Evolutionary conservation across 2,888 invertebrate genomes (phyloP), one percentile per base, ranked within the genome.

Genomic region (Blastobasis adustella): DNA sequence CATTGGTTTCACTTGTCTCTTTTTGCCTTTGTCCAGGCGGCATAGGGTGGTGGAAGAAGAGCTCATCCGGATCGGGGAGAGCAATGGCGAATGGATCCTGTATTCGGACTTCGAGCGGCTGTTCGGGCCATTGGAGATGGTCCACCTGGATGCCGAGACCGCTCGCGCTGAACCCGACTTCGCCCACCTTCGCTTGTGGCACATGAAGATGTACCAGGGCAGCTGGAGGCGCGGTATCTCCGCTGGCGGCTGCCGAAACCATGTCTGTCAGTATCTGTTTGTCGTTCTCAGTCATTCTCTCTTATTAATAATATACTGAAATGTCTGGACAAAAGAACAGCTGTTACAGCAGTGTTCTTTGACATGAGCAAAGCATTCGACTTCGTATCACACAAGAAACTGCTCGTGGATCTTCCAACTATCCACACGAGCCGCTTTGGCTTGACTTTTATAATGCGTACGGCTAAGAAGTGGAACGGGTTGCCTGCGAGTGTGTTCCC

Each of bases 211-310:
- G 71, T 95, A 94, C 71, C 95, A 96, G 71, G 96, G 96, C 0
- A 92, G 92, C 38, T 97, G 97, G 96, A 92, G 93, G 66, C 90
- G 92, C 54, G 97, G 97, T 0, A 96, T 96, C 0, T 93, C 96
- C 0, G 96, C 96, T 0, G 97, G 97, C 4, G 97, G 97, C 41
- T 97, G 97, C 76, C 89, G 96, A 62, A 97, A 97, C 79, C 94
- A 96, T 76, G 93, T 92, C 71, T 91, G 93, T 93, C 67, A 78
- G 82, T 77, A 64, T 0, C 50, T 43, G 10, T 6, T 0, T 42
- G 6, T 23, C 42, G 4, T 42, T 42, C 8, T 40, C 6, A 40
- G 6, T 40, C 40, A 40, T 6, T 8, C 40, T 6, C 40, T 8
- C 40, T 40, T 8, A n/a, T n/a, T n/a, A n/a, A n/a, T n/a, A n/a